Evolutionary conservation across 2,797 vertebrate species (phyloP).

Genomic region (Paedocypris micromegethes): DNA sequence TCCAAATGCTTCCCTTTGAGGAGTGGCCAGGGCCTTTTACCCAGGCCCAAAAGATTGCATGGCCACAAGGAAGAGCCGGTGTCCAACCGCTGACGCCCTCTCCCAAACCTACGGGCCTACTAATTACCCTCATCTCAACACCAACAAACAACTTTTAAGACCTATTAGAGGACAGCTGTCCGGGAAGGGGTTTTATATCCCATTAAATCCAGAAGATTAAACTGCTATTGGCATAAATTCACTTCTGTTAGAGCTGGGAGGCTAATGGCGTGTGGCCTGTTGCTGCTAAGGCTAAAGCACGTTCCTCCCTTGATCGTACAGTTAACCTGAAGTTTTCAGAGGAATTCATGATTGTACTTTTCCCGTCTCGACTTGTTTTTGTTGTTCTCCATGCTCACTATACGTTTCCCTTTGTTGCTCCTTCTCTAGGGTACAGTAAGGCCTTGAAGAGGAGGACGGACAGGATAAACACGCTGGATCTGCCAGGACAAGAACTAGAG

Average conservation of each 20-base stretch:
- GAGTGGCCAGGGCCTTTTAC: conserved; percentile 63
- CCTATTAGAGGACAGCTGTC: conserved; percentile 75
- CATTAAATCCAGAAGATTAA: conserved; percentile 76
- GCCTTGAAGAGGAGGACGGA: conserved; percentile 13
- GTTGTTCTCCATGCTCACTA: conserved; percentile 24
- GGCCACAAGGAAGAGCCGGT: conserved; percentile 38
- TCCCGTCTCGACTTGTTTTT: conserved; percentile 31
- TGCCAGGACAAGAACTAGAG: conserved; percentile 43
- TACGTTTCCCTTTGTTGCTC: conserved; percentile 40
- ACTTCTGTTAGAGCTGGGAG: conserved; percentile 49
- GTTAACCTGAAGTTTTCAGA: conserved; percentile 39
- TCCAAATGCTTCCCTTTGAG: conserved; percentile 62
- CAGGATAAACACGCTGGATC: conserved; percentile 24
- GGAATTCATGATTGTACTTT: conserved; percentile 38
- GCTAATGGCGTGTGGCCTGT: conserved; percentile 46
- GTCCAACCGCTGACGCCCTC: conserved; percentile 48
- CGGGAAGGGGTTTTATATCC: conserved; percentile 71
- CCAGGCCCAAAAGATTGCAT: conserved; percentile 59
- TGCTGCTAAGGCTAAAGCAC: conserved; percentile 41
- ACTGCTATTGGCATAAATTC: conserved; percentile 76
- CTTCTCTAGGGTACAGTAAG: conserved; percentile 30
- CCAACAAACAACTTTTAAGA: conserved; percentile 73
- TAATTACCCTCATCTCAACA: conserved; percentile 72
- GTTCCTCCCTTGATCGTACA: conserved; percentile 40
- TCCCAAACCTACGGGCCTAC: conserved; percentile 57